Base-by-base conservation (phyloP, 2,113 vertebrate genomes). In the Bathybates hornii region DNA sequence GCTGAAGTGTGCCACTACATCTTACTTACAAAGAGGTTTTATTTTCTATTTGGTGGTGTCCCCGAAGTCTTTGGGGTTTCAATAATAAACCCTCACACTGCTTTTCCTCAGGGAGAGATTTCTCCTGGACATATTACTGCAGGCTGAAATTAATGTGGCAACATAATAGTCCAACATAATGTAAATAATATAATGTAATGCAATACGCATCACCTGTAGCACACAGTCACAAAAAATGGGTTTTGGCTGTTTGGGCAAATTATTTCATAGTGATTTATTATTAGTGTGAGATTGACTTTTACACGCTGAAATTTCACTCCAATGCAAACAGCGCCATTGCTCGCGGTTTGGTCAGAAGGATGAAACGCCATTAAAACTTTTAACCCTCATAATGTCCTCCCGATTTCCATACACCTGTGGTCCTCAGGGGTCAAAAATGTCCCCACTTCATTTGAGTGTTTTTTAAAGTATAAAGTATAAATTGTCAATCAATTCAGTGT, bases 261-360 rank as follows among this genome's bases (percentile, higher is more conserved):
- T 48, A 84, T 71, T 83, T 52, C 14, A 6, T 19, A 4, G 27
- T 87, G 89, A 91, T 91, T 92, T 85, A 93, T 87, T 27, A 27
- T 27, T 27, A 27, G 10, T 79, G 29, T 53, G 57, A 57, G 19
- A 38, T 66, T 56, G 27, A 32, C 63, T 66, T 82, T 86, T 16
- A 84, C 29, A 79, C 7, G 3, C 53, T 63, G 16, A 45, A 38
- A 24, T 87, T 86, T 89, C 9, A 43, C 57, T 92, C 66, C 88
- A 91, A 16, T 68, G 48, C 21, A 91, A 94, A 92, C 48, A 90
- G 16, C 12, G 21, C 9, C 21, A 82, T 85, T 36, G 4, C 53
- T 63, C 16, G 5, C 54, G 21, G 76, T 78, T 57, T 81, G 48
- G 48, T 90, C 34, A 13, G 16, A 86, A 43, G 54, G 86, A 80